phyloP scores from a whole-genome alignment of 2,113 vertebrate genomes.

The Hypomesus transpacificus region DNA sequence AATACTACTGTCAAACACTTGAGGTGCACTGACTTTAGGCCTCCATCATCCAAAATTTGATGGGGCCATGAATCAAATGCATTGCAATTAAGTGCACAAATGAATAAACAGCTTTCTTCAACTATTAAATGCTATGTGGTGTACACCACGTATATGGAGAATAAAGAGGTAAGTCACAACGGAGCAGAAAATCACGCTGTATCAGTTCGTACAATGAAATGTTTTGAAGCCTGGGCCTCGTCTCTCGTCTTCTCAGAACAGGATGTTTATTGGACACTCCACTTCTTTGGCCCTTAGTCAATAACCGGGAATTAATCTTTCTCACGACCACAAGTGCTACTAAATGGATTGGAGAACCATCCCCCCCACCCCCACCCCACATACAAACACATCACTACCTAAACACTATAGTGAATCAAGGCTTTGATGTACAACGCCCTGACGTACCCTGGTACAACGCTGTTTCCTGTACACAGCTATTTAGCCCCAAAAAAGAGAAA shows the following conservation, averaged over 20 bases:
- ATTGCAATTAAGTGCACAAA: too few relatives aligned
- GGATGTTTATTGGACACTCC: conserved; percentile 33
- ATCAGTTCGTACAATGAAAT: too few relatives aligned
- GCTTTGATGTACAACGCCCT: background rate
- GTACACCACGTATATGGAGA: too few relatives aligned
- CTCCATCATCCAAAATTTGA: too few relatives aligned
- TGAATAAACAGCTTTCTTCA: too few relatives aligned
- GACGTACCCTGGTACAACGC: background rate
- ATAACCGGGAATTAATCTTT: conserved; percentile 19
- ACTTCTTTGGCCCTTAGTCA: conserved; percentile 13
- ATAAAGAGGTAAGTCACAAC: too few relatives aligned
- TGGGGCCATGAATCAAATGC: too few relatives aligned
- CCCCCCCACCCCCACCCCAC: background rate
- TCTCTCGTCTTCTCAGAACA: background rate
- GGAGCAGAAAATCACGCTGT: background rate
- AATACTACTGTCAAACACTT: too few relatives aligned
- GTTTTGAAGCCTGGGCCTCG: background rate
- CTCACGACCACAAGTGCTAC: conserved; percentile 8
- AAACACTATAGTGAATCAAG: conserved; percentile 16
- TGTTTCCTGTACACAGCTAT: too few relatives aligned
- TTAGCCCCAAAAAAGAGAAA: too few relatives aligned
- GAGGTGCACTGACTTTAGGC: too few relatives aligned
- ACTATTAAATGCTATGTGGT: too few relatives aligned
- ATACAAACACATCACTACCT: background rate
- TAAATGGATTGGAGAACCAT: conserved; percentile 1